Base-by-base conservation (phyloP, 2,797 vertebrate species). In the Meriones psammophilus region DNA sequence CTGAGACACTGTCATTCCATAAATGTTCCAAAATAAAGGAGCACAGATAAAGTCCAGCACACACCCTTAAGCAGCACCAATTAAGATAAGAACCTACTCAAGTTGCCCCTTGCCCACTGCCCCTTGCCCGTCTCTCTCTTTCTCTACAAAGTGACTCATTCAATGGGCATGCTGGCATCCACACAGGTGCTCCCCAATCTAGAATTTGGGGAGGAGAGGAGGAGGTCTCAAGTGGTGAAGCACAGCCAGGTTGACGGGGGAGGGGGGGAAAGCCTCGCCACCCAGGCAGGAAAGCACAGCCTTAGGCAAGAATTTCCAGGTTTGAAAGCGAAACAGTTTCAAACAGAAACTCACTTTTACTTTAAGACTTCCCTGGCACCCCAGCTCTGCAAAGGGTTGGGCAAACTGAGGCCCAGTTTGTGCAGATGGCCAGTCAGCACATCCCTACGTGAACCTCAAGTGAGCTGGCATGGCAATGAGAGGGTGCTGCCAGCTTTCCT, bases 61-160 rank as follows among this genome's bases (percentile, higher is more conserved):
- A 89, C 1, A 69, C 2, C 46, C 2, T 42, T 39, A 33, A 9
- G 28, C 22, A 86, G 6, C 24, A n/a, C 78, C 24, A n/a, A 14
- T 7, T 39, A 66, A 71, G 62, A 50, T 18, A 14, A 88, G 42
- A 54, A 71, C 17, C 39, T 22, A 15, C 10, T 60, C 60, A 77
- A 36, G 87, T 92, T n/a, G 69, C 18, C 56, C 18, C 60, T 46
- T 60, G 10, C n/a, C 58, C 39, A 46, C 42, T 42, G 42, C 42
- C 42, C 42, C 42, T 42, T 42, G 42, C 42, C 42, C 42, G 42
- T 42, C 42, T 42, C 42, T 60, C 58, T 81, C 79, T 79, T 64
- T 46, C 88, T 84, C 85, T 50, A 22, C 71, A 84, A 92, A 92
- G 12, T 58, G 24, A 46, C 69, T 71, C 90, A 85, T 58, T 85